Conservation (phyloP, 2,888 invertebrate genomes). For the Liopterus haemorrhoidalis region DNA sequence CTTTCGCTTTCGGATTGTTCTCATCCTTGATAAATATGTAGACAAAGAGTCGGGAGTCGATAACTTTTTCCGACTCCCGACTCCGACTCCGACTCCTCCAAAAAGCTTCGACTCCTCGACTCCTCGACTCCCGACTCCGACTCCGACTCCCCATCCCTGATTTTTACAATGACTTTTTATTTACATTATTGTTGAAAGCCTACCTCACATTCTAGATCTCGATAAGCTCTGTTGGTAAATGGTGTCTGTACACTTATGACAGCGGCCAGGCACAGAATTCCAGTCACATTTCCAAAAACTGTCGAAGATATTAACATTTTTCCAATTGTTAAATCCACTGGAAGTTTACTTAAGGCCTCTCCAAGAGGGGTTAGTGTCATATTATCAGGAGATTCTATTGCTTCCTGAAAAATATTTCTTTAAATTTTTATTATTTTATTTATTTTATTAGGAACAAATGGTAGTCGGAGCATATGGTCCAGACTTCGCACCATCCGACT, state of each 20-base stretch:
- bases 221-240: slow-evolving; percentile 81
- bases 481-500: too few species aligned
- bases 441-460: slow-evolving; percentile 13
- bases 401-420: too few species aligned
- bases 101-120: too few species aligned
- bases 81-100: too few species aligned
- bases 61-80: too few species aligned
- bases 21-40: too few species aligned
- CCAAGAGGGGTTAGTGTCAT: slow-evolving; percentile 72
- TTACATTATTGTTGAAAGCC: slow-evolving; percentile 25
- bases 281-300: slow-evolving; percentile 80
- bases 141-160: too few species aligned
- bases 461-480: too few species aligned
- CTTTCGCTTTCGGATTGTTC: too few species aligned
- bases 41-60: too few species aligned
- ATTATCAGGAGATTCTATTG: slow-evolving; percentile 24
- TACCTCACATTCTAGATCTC: slow-evolving; percentile 78
- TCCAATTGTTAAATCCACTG: slow-evolving; percentile 91
- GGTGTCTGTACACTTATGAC: slow-evolving; percentile 91
- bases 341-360: slow-evolving; percentile 77
- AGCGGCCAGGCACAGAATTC: slow-evolving; percentile 83
- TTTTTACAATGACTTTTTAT: too few species aligned
- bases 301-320: slow-evolving; percentile 93
- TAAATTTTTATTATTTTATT: slow-evolving; percentile 7
- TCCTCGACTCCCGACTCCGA: too few species aligned